A percentile compares a stretch with the other conserved stretches of the same genome.
Conservation (phyloP, 2,113 vertebrate genomes). For the Crocuta crocuta region DNA sequence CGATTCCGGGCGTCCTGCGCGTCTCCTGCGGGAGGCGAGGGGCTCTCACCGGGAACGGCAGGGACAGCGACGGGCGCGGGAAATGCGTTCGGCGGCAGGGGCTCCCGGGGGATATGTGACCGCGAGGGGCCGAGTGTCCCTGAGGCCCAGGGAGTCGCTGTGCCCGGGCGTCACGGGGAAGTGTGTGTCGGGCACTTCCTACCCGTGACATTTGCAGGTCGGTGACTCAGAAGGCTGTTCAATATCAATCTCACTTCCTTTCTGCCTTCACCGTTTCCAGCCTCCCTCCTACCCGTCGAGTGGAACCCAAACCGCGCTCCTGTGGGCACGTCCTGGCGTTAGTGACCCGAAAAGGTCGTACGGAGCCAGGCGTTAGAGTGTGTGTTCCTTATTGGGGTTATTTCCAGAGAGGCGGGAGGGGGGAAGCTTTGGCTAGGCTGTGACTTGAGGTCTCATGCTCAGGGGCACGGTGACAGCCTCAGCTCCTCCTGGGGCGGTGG, state of each 20-base stretch:
- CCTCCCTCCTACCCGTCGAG: neutral
- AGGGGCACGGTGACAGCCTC: neutral
- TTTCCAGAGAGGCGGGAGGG: neutral
- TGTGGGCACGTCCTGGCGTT: neutral
- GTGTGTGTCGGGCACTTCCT: neutral
- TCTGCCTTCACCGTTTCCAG: neutral
- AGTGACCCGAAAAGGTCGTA: neutral
- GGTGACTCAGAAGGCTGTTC: conserved; percentile 11
- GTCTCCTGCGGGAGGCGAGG: neutral
- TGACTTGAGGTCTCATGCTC: neutral
- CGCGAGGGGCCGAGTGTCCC: neutral
- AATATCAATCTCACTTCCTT: neutral
- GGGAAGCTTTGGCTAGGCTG: neutral
- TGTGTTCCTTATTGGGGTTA: neutral
- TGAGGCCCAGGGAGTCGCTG: neutral
- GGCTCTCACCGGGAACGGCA: neutral
- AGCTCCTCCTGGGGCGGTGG: neutral
- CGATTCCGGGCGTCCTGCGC: neutral
- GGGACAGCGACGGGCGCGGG: neutral
- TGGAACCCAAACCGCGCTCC: neutral
- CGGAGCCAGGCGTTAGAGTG: neutral
- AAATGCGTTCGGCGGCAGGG: neutral
- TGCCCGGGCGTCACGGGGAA: neutral
- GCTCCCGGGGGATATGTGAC: rapidly evolving
- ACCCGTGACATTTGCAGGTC: neutral